phyloP scores from a whole-genome alignment of 2,888 invertebrate species.

The Mesorhabditis sp. region DNA sequence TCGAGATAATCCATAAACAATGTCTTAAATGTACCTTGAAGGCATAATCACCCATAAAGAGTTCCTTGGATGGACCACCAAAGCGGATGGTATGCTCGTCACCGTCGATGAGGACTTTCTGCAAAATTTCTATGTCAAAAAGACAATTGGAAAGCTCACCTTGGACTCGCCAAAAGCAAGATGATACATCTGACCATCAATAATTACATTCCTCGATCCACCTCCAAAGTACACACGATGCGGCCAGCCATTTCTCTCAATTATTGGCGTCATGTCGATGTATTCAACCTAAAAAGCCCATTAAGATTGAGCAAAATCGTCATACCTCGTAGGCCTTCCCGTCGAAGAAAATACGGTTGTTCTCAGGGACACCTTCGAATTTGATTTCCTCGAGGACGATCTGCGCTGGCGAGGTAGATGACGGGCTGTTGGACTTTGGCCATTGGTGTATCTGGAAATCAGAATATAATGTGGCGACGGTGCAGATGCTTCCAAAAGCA shows the following conservation, averaged over 20 bases:
- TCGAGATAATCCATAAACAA: conserved; percentile 10
- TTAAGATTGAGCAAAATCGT: conserved; percentile 58
- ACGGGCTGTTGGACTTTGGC: neutral
- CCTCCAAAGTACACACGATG: conserved; percentile 55
- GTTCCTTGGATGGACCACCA: conserved; percentile 85
- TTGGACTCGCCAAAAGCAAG: conserved; percentile 50
- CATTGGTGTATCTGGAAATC: too few species aligned
- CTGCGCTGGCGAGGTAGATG: conserved; percentile 8
- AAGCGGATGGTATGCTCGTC: conserved; percentile 71
- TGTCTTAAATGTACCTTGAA: conserved; percentile 80
- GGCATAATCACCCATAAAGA: conserved; percentile 81
- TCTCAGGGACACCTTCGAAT: conserved; percentile 50
- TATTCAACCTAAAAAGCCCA: conserved; percentile 57
- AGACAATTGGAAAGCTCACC: neutral
- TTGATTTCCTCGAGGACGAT: conserved; percentile 39
- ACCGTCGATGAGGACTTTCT: conserved; percentile 58
- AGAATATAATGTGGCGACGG: too few species aligned
- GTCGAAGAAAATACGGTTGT: conserved; percentile 58
- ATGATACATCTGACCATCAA: conserved; percentile 46
- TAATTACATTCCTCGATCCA: conserved; percentile 50
- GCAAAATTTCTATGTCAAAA: neutral
- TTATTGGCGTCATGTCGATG: conserved; percentile 50
- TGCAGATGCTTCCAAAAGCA: too few species aligned
- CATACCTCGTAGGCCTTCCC: conserved; percentile 57
- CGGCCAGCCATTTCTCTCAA: conserved; percentile 56